A percentile compares a stretch with the other conserved stretches of the same genome.
Conservation (phyloP, 2,888 invertebrate genomes). For the Eupithecia subfuscata region DNA sequence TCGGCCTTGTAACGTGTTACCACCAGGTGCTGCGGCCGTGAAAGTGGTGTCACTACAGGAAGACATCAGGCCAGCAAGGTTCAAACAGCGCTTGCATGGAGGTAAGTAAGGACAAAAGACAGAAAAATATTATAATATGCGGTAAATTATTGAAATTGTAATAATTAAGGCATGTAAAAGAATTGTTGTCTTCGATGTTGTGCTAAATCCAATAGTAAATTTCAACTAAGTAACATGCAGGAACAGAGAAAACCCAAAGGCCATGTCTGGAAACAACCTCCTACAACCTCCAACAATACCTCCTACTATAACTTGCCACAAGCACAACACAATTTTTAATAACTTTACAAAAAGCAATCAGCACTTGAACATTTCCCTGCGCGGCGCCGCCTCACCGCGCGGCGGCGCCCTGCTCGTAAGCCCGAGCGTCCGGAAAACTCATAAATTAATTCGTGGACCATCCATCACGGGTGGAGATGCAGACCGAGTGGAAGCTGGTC, state of each 20-base stretch:
- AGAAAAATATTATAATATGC: background rate
- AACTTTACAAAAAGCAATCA: too few species aligned
- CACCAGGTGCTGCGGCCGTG: background rate
- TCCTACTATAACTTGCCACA: too few species aligned
- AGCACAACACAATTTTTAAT: too few species aligned
- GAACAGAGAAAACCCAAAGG: background rate
- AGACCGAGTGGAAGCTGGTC: background rate
- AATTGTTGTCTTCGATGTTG: too few species aligned
- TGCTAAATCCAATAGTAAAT: too few species aligned
- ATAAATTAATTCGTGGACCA: conserved; percentile 22
- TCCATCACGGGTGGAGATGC: conserved; percentile 31
- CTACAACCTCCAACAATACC: too few species aligned
- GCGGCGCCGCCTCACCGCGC: conserved; percentile 1
- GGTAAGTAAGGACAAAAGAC: background rate
- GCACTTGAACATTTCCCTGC: background rate
- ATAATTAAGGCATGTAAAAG: too few species aligned
- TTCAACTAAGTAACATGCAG: too few species aligned
- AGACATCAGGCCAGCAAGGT: background rate
- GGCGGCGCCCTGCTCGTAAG: background rate
- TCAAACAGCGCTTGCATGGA: background rate
- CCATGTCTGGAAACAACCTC: too few species aligned
- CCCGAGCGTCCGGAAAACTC: conserved; percentile 14
- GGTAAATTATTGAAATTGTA: too few species aligned
- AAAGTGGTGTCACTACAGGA: background rate
- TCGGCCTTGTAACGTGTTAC: conserved; percentile 6